Percentiles rank a stretch among this genome's conserved stretches.
Evolutionary conservation across 2,888 invertebrate genomes (phyloP).

Genomic region (Trichopria drosophilae): DNA sequence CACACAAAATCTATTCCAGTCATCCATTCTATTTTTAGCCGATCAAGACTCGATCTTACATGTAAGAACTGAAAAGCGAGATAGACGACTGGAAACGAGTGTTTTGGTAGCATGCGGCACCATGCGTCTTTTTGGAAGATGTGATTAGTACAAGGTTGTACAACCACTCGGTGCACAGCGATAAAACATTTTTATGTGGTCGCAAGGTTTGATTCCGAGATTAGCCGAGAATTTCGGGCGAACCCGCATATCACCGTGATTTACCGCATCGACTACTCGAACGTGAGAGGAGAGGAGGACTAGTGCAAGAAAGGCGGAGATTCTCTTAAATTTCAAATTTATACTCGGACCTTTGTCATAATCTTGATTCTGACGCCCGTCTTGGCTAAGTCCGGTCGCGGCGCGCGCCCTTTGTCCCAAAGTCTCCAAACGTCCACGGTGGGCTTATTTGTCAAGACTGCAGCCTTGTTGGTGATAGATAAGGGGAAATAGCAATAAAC

Average conservation of each 20-base stretch:
- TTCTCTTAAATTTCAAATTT: conserved; percentile 59
- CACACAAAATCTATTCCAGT: no score
- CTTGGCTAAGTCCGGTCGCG: conserved; percentile 41
- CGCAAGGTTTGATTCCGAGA: conserved; percentile 56
- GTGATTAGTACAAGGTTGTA: conserved; percentile 37
- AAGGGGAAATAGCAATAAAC: conserved; percentile 20
- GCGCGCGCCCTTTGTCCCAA: conserved; percentile 15
- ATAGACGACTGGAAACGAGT: conserved; percentile 36
- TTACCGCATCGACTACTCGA: conserved; percentile 42
- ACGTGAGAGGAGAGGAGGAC: conserved; percentile 2
- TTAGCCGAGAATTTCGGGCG: conserved; percentile 57
- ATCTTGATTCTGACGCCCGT: conserved; percentile 56
- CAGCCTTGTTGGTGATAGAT: conserved; percentile 12
- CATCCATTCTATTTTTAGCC: no score
- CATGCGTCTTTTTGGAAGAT: conserved; percentile 40
- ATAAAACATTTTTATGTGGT: conserved; percentile 58
- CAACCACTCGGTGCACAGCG: conserved; percentile 39
- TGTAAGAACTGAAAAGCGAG: conserved; percentile 31
- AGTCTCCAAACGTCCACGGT: conserved; percentile 42
- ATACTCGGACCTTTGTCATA: conserved; percentile 54
- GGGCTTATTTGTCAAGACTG: conserved; percentile 54
- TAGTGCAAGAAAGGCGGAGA: conserved; percentile 38
- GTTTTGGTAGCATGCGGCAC: conserved; percentile 38
- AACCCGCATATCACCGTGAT: conserved; percentile 59
- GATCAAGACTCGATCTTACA: conserved; percentile 26